A percentile compares a stretch with the other conserved stretches of the same genome.
phyloP scores from a whole-genome alignment of 2,797 vertebrate species.

The Lemur catta region DNA sequence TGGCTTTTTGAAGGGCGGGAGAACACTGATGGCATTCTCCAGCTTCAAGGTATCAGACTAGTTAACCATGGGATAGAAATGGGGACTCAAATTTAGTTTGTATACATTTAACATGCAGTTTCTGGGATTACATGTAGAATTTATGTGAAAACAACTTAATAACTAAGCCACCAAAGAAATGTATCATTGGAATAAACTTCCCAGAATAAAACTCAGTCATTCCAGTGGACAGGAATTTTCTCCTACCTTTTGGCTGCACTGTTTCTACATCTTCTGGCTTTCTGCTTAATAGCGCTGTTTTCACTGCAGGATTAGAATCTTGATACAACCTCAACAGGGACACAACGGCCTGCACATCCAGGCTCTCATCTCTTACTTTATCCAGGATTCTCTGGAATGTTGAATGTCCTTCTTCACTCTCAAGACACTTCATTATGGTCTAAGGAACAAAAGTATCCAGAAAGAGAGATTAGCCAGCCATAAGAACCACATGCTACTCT shows the following conservation, averaged over 20 bases:
- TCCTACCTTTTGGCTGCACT: slow-evolving; percentile 69
- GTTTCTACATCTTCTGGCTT: background rate
- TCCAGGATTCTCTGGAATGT: slow-evolving; percentile 80
- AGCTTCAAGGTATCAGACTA: slow-evolving; percentile 32
- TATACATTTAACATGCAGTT: slow-evolving; percentile 7
- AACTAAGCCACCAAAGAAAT: background rate
- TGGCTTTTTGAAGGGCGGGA: slow-evolving; percentile 55
- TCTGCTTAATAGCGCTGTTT: slow-evolving; percentile 41
- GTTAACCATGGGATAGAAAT: slow-evolving; percentile 12
- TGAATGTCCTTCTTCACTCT: slow-evolving; percentile 65
- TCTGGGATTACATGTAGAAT: background rate
- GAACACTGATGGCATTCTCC: background rate
- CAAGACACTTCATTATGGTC: slow-evolving; percentile 80
- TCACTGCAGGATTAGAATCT: slow-evolving; percentile 70
- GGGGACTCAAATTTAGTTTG: background rate
- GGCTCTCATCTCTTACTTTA: slow-evolving; percentile 66
- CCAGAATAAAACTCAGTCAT: background rate
- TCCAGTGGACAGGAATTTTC: background rate
- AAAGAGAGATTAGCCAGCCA: background rate
- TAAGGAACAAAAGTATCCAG: slow-evolving; percentile 64
- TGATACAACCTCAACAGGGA: slow-evolving; percentile 80
- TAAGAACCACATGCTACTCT: rapidly evolving
- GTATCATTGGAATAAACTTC: background rate
- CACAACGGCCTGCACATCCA: slow-evolving; percentile 73
- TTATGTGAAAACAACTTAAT: background rate